Percentiles rank a stretch among this genome's conserved stretches.
Evolutionary conservation across 2,797 vertebrate genomes (phyloP).

Genomic region (Gymnoscopelus braueri): DNA sequence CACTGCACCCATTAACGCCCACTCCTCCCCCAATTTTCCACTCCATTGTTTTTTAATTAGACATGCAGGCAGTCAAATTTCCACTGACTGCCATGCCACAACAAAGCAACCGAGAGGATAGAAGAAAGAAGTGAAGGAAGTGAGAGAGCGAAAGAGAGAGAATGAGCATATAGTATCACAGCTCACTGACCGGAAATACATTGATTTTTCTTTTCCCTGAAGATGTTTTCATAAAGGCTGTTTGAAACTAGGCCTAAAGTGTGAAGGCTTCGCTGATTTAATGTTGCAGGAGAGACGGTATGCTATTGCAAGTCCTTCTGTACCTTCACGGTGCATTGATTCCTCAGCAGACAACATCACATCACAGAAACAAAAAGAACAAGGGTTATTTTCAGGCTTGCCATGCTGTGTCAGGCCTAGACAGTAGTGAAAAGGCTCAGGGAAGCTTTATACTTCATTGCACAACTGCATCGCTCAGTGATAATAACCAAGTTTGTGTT

Average conservation of each 20-base stretch:
- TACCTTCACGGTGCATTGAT: slow-evolving; percentile 5
- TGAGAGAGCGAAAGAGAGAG: background rate
- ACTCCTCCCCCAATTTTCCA: slow-evolving; percentile 53
- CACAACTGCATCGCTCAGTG: background rate
- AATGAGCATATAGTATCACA: slow-evolving; percentile 10
- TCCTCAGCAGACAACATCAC: slow-evolving; percentile 16
- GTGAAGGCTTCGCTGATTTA: slow-evolving; percentile 29
- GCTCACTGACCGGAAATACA: slow-evolving; percentile 27
- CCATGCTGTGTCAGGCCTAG: slow-evolving; percentile 19
- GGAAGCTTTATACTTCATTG: too few species aligned
- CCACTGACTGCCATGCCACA: slow-evolving; percentile 38
- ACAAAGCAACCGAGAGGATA: slow-evolving; percentile 35
- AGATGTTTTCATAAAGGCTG: slow-evolving; percentile 25
- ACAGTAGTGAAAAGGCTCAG: background rate
- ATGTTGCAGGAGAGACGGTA: slow-evolving; percentile 15
- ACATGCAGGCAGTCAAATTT: slow-evolving; percentile 57
- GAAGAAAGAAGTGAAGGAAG: background rate
- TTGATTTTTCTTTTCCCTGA: slow-evolving; percentile 27
- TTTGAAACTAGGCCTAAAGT: slow-evolving; percentile 7
- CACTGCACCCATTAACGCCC: slow-evolving; percentile 32
- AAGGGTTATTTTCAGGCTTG: slow-evolving; percentile 33
- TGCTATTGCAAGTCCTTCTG: slow-evolving; percentile 5
- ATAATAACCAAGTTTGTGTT: too few species aligned
- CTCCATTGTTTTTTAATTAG: slow-evolving; percentile 71
- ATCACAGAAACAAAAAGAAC: slow-evolving; percentile 29